Base-by-base conservation (phyloP, 2,113 vertebrate genomes). In the Pterophyllum scalare region DNA sequence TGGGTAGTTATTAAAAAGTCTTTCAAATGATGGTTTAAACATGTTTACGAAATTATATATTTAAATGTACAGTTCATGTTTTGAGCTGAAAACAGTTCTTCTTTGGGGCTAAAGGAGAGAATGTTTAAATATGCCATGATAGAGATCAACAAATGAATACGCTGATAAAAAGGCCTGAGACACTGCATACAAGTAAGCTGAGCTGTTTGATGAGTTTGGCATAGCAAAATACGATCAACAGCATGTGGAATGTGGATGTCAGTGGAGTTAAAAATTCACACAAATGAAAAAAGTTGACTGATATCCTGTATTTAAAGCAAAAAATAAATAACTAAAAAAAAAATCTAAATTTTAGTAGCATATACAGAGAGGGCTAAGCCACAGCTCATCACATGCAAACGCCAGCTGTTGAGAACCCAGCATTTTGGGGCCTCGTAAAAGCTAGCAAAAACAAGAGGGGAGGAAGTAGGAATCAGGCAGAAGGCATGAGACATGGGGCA, bases 401-500 rank as follows among this genome's bases (percentile, higher is more conserved):
- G 22, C 74, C 87, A 87, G 82, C 89, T 93, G 90, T 89, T 75
- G 81, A 57, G 90, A 89, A 87, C 65, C 80, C 35, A 72, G 89
- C 80, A 70, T 89, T 87, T 82, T 52, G 59, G 70, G 83, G 89
- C 65, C 93, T 94, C 87, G 57, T 93, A 94, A 93, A 94, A 92
- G 83, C 88, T 83, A 91, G 91, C 91, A 92, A 94, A 38, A 90
- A 94, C 88, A 92, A 86, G 74, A 77, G 33, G 76, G 82, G 87
- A 79, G 87, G 82, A 67, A 54, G 81, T 14, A n/a, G 79, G 70
- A 82, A 64, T 77, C 60, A 86, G 35, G 81, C 82, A 76, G 85
- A 79, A 87, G 72, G 84, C 77, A 59, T 72, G 88, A 88, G 88
- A 89, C 91, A 79, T 28, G 79, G 56, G 85, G 80, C 90, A 87